These are phyloP conservation scores for Eulacestoma nigropectus DNA, from an alignment of 2,113 vertebrate genomes.

Conservation along the genomic window DNA sequence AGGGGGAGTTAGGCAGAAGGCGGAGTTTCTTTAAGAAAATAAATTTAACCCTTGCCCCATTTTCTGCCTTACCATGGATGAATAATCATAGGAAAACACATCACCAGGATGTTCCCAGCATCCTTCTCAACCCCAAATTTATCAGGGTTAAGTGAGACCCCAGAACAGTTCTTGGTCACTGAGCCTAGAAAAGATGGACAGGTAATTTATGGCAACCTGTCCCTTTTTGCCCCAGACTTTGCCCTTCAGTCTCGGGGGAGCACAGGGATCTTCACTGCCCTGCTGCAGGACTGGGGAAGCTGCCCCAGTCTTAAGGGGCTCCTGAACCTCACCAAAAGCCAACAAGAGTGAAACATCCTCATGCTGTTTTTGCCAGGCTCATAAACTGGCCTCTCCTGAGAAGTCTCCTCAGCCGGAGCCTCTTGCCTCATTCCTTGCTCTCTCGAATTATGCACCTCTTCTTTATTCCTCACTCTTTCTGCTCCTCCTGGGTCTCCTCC, in stretches of 20 bases:
- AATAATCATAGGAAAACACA: not conserved
- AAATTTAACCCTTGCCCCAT: not conserved
- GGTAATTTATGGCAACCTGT: not conserved
- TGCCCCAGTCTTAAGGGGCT: not conserved
- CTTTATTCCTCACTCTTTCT: not conserved
- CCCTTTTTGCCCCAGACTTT: not conserved
- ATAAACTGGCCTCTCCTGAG: not conserved
- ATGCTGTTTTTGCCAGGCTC: not conserved
- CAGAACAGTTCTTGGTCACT: not conserved
- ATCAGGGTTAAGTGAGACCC: not conserved
- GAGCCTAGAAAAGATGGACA: not conserved
- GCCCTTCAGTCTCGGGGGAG: accelerated
- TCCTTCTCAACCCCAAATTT: not conserved
- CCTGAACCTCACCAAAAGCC: not conserved
- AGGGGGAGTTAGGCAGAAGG: not conserved
- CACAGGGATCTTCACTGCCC: not conserved
- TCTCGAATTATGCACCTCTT: not conserved
- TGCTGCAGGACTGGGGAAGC: not conserved
- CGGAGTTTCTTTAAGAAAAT: not conserved
- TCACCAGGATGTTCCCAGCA: not conserved
- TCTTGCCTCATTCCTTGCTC: not conserved
- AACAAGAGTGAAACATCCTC: not conserved
- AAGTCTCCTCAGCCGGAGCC: not conserved
- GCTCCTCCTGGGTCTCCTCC: not conserved
- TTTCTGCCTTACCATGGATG: not conserved